These are phyloP conservation scores for Lycopodina hypogea DNA, from an alignment of 37 sponge, comb jelly and placozoan genomes.

Conservation along the genomic window DNA sequence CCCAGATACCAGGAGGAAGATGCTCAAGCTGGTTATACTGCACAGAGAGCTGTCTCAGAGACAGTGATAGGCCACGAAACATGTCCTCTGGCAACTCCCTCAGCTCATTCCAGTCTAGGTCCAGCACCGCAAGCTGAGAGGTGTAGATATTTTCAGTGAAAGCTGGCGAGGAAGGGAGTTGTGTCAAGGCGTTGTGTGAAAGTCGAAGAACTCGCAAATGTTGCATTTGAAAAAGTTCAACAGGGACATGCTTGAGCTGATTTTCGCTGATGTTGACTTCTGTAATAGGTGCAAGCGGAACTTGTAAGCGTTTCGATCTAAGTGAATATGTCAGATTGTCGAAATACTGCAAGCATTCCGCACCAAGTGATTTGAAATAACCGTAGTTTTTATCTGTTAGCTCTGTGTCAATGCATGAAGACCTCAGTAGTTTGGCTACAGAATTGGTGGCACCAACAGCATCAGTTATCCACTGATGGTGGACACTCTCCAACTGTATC, in stretches of 20 bases:
- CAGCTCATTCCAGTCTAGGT: slow-evolving; percentile 54
- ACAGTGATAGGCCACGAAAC: slow-evolving; percentile 13
- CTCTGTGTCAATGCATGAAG: neutral
- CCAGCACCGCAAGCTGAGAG: slow-evolving; percentile 13
- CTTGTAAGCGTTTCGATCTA: neutral
- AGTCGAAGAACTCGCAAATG: slow-evolving; percentile 33
- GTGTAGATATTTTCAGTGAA: slow-evolving; percentile 22
- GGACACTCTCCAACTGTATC: slow-evolving; percentile 26
- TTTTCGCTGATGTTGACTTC: slow-evolving; percentile 55
- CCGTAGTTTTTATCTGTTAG: neutral
- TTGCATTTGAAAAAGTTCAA: slow-evolving; percentile 56
- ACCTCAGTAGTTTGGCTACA: slow-evolving; percentile 12
- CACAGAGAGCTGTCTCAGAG: slow-evolving; percentile 49
- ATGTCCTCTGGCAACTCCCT: slow-evolving; percentile 50
- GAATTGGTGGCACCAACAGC: slow-evolving; percentile 23
- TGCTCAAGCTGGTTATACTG: slow-evolving; percentile 34
- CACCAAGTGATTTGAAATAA: slow-evolving; percentile 20
- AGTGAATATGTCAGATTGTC: neutral
- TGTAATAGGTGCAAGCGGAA: slow-evolving; percentile 11
- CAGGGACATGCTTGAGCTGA: slow-evolving; percentile 35
- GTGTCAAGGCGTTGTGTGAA: slow-evolving; percentile 35
- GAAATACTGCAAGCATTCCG: slow-evolving; percentile 41
- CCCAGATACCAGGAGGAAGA: slow-evolving; percentile 73
- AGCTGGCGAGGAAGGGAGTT: slow-evolving; percentile 39
- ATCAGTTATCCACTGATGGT: slow-evolving; percentile 27